Conservation (phyloP, 2,888 invertebrate species). For the Melikaiella ostensackeni region DNA sequence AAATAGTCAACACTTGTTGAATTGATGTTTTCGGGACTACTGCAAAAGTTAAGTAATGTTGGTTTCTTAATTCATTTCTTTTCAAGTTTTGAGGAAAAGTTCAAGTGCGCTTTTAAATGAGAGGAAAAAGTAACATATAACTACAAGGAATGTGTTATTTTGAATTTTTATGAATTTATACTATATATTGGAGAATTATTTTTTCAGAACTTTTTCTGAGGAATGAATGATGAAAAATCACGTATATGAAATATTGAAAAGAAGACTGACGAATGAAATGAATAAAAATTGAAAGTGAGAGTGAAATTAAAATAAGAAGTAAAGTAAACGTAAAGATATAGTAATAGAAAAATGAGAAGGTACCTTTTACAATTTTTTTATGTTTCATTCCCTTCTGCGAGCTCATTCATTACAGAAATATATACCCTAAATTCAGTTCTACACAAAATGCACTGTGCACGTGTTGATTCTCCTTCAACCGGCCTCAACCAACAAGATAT, state of each 20-base stretch:
- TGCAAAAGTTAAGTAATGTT: too few relatives aligned
- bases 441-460: conserved; percentile 4
- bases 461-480: background rate
- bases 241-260: background rate
- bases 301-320: background rate
- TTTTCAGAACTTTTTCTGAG: background rate
- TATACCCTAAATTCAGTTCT: too few relatives aligned
- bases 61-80: too few relatives aligned
- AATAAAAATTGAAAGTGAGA: background rate
- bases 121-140: background rate
- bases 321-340: too few relatives aligned
- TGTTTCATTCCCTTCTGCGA: background rate
- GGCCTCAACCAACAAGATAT: too few relatives aligned
- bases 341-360: too few relatives aligned
- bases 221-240: background rate
- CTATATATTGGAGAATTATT: background rate
- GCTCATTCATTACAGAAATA: background rate
- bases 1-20: too few relatives aligned
- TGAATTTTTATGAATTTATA: background rate
- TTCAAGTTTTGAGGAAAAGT: too few relatives aligned
- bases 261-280: background rate
- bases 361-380: background rate
- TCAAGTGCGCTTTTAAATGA: too few relatives aligned
- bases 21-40: too few relatives aligned
- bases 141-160: conserved; percentile 4